Percentiles rank a stretch among this genome's conserved stretches.
Conservation (phyloP, 2,797 vertebrate genomes). For the Karalla daura region DNA sequence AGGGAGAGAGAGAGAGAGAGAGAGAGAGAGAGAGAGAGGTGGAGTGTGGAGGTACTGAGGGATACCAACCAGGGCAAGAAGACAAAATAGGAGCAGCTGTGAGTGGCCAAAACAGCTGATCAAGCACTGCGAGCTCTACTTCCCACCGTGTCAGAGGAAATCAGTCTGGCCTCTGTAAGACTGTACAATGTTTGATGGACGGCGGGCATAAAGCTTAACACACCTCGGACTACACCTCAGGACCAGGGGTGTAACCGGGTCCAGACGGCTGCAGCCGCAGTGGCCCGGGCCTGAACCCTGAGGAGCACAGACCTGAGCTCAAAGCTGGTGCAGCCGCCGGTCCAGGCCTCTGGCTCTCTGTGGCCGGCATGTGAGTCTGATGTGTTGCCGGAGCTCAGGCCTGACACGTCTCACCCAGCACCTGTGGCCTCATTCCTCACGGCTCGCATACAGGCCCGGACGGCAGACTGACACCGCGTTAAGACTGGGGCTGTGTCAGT, state of each 20-base stretch:
- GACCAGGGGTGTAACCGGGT: constrained; percentile 6
- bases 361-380: constrained; percentile 12
- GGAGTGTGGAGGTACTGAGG: constrained; percentile 33
- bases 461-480: constrained; percentile 70
- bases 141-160: constrained; percentile 45
- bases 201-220: constrained; percentile 19
- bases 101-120: constrained; percentile 81
- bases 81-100: constrained; percentile 75
- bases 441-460: constrained; percentile 55
- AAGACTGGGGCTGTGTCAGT: constrained; percentile 48
- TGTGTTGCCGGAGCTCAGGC: constrained; percentile 43
- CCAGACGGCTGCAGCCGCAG: constrained; percentile 6
- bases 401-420: constrained; percentile 54
- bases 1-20: no score
- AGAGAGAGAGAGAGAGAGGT: no score
- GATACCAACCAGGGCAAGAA: constrained; percentile 53
- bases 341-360: constrained; percentile 6
- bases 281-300: not conserved
- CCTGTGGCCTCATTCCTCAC: constrained; percentile 78
- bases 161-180: constrained; percentile 30
- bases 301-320: not conserved
- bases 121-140: constrained; percentile 69
- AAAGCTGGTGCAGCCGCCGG: constrained; percentile 10
- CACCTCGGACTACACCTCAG: constrained; percentile 11
- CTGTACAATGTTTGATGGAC: constrained; percentile 26